Evolutionary conservation across 2,797 vertebrate species (phyloP).

Genomic region (Alauda arvensis): DNA sequence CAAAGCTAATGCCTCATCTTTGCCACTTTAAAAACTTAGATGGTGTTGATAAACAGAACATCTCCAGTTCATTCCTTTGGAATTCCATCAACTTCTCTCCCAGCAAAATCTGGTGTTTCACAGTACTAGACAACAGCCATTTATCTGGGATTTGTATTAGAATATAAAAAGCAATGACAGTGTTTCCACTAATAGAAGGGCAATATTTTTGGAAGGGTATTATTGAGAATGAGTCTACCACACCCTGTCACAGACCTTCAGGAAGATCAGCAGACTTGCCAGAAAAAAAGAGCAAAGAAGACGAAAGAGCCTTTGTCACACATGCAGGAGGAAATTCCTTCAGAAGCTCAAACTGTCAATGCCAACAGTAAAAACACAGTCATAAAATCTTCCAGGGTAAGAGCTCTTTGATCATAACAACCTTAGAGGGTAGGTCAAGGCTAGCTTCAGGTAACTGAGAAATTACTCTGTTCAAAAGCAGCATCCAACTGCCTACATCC

Average conservation of each 20-base stretch:
- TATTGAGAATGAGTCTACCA: constrained; percentile 54
- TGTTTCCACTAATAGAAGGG: not conserved
- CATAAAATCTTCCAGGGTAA: not conserved
- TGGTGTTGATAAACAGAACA: constrained; percentile 17
- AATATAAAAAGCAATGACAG: constrained; percentile 10
- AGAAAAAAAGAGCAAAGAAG: constrained; percentile 9
- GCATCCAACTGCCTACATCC: not conserved
- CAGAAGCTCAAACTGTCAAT: constrained; percentile 41
- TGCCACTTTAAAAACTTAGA: not conserved
- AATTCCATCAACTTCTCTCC: constrained; percentile 33
- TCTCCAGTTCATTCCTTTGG: not conserved
- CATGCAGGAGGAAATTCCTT: constrained; percentile 25
- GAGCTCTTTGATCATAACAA: not conserved
- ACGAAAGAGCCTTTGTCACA: constrained; percentile 6
- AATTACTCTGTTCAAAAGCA: not conserved
- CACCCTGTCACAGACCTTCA: constrained; percentile 45
- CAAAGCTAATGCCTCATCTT: not conserved
- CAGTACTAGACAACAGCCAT: not conserved
- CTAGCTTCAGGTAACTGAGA: constrained; percentile 11
- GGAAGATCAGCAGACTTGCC: constrained; percentile 36
- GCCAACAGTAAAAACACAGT: constrained; percentile 13
- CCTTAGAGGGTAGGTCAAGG: not conserved
- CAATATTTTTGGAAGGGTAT: constrained; percentile 60
- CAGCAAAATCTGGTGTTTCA: not conserved
- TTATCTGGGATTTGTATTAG: constrained; percentile 11